A percentile compares a stretch with the other conserved stretches of the same genome.
These are phyloP conservation scores for Hydropotes inermis DNA, from an alignment of 2,113 vertebrate species.

Conservation along the genomic window DNA sequence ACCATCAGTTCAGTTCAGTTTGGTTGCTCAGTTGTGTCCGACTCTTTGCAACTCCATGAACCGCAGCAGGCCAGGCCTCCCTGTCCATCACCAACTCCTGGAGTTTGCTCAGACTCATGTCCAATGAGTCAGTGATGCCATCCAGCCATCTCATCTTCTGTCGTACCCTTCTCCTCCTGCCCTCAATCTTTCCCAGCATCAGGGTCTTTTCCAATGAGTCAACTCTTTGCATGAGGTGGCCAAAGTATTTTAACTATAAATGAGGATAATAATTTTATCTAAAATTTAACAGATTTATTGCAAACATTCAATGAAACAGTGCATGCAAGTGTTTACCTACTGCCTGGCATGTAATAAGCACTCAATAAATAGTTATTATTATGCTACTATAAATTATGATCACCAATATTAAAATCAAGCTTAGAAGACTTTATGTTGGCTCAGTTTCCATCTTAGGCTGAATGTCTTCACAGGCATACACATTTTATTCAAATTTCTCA, in stretches of 20 bases:
- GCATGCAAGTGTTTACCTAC: not conserved
- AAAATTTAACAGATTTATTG: not conserved
- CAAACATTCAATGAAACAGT: not conserved
- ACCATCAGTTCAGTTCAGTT: too few relatives aligned
- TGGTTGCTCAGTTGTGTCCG: too few relatives aligned
- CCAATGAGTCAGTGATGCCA: too few relatives aligned
- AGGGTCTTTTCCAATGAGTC: too few relatives aligned
- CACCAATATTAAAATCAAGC: conserved; percentile 17
- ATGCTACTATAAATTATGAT: not conserved
- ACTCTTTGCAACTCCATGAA: too few relatives aligned
- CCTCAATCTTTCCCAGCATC: too few relatives aligned
- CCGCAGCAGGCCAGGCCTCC: too few relatives aligned
- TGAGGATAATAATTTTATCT: not conserved
- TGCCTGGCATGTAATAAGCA: not conserved
- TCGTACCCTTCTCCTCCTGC: too few relatives aligned
- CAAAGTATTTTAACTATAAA: not conserved
- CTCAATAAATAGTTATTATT: not conserved
- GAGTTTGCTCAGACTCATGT: too few relatives aligned
- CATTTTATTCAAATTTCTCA: not conserved
- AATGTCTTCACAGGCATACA: not conserved
- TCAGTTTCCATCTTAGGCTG: not conserved
- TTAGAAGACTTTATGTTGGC: not conserved
- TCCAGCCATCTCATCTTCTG: too few relatives aligned
- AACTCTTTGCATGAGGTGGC: too few relatives aligned
- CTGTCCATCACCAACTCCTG: too few relatives aligned